Evolutionary conservation across 2,113 vertebrate genomes (phyloP), one percentile per base, ranked within the genome.

Genomic region (Megalops atlanticus): DNA sequence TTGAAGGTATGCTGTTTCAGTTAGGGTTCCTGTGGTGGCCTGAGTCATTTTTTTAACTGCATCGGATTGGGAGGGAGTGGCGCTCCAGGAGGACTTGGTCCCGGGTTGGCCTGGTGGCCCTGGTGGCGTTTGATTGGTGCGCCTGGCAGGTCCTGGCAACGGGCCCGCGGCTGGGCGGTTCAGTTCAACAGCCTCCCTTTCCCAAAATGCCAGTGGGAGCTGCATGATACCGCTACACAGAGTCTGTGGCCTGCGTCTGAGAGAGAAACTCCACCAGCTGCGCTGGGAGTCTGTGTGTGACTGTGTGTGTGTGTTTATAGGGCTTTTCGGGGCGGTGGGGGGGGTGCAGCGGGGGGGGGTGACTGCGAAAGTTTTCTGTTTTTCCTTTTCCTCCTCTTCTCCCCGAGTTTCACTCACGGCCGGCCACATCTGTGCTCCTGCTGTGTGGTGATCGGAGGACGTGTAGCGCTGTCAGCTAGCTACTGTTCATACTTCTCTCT

Each of bases 401-500:
- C 49, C n/a, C n/a, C 21, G n/a, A 70, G 18, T 77, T 80, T 21
- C 58, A 41, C 74, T 68, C 70, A 72, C 69, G 49, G 76, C 80
- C 58, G 36, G 36, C 74, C 72, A 70, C 54, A 54, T 76, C 69
- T 77, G 76, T 49, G 71, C 36, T 45, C 70, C 49, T 31, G 74
- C 47, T 77, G 49, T 49, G 78, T 71, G 33, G 43, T 41, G 33
- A 39, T 54, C 68, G 39, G 54, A 81, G 77, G 68, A 27, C 39
- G 38, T 40, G 41, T 2, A 36, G 45, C 72, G 10, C 52, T 45
- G 69, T 71, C 71, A 75, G 41, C 54, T 40, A 39, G 74, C 87
- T 52, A n/a, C 79, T 77, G 73, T 83, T 76, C 81, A 31, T 85
- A 81, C 45, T 16, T 76, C 49, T n/a, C 76, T 79, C 43, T 18